Percentiles rank a stretch among this genome's conserved stretches.
Conservation (phyloP, 2,113 vertebrate genomes). For the Campylorhamphus procurvoides region DNA sequence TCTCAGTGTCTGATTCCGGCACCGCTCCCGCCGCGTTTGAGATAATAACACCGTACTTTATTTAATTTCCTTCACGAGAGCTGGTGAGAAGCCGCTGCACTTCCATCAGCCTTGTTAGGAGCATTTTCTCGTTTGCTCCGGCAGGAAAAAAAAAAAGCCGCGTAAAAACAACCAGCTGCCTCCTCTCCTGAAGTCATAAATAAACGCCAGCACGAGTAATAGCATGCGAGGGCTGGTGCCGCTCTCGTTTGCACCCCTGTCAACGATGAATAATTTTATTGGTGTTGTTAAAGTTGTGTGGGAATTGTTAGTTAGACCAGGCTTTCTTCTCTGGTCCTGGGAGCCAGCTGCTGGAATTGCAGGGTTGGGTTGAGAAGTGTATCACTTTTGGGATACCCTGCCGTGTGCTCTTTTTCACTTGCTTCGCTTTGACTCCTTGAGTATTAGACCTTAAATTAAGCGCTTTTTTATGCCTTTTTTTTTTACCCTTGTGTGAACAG, state of each 20-base stretch:
- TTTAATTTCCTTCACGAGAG: background rate
- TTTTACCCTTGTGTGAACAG: background rate
- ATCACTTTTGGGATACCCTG: fast-evolving
- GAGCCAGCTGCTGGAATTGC: background rate
- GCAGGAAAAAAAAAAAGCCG: background rate
- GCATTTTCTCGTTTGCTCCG: slow-evolving; percentile 8
- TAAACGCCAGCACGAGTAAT: background rate
- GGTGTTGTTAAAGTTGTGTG: background rate
- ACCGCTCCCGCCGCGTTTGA: background rate
- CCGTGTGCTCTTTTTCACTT: fast-evolving
- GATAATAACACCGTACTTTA: background rate
- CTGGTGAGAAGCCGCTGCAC: slow-evolving; percentile 25
- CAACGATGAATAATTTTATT: background rate
- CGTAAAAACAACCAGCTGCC: background rate
- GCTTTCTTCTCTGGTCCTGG: background rate
- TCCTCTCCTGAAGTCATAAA: background rate
- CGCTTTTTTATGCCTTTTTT: background rate
- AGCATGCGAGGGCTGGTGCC: background rate
- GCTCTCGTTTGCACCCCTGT: background rate
- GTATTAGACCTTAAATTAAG: background rate
- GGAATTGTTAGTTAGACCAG: background rate
- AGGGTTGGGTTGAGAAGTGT: background rate
- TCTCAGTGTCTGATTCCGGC: background rate
- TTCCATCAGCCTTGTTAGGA: slow-evolving; percentile 44
- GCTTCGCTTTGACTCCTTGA: background rate